phyloP scores from a whole-genome alignment of 92 coral and sea anemone genomes.

The Porites evermanni region DNA sequence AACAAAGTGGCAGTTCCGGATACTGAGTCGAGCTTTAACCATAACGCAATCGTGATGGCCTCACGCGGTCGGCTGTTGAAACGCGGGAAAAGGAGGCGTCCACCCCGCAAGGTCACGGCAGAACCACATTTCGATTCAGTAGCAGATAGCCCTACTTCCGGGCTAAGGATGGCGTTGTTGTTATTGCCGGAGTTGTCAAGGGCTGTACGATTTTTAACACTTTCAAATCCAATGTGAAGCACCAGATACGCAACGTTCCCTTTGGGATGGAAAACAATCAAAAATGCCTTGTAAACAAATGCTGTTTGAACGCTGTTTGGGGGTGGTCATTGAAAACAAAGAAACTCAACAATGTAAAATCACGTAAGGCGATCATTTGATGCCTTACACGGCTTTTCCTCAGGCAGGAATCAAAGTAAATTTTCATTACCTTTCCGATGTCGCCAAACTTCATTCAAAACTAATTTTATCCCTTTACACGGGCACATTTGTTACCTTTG shows the following conservation, averaged over 20 bases:
- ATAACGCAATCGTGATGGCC: conserved; percentile 88
- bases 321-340: background rate
- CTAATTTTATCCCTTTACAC: too few relatives aligned
- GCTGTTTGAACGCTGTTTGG: background rate
- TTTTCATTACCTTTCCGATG: too few relatives aligned
- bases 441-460: too few relatives aligned
- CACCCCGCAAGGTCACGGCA: conserved; percentile 85
- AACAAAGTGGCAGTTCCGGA: conserved; percentile 75
- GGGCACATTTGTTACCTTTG: too few relatives aligned
- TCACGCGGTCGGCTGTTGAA: conserved; percentile 82
- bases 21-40: conserved; percentile 83
- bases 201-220: conserved; percentile 54
- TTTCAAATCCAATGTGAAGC: conserved; percentile 84
- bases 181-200: conserved; percentile 85
- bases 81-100: conserved; percentile 73
- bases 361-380: too few relatives aligned
- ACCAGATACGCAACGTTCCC: conserved; percentile 82
- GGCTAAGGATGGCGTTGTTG: conserved; percentile 73
- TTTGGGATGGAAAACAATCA: conserved; percentile 17
- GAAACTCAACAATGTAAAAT: too few relatives aligned
- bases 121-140: conserved; percentile 85
- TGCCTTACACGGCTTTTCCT: too few relatives aligned
- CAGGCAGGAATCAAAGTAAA: too few relatives aligned
- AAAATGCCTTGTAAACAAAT: background rate
- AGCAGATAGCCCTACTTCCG: conserved; percentile 63